phyloP scores from a whole-genome alignment of 1,140 invertebrate genomes.

The Aplysia californica region DNA sequence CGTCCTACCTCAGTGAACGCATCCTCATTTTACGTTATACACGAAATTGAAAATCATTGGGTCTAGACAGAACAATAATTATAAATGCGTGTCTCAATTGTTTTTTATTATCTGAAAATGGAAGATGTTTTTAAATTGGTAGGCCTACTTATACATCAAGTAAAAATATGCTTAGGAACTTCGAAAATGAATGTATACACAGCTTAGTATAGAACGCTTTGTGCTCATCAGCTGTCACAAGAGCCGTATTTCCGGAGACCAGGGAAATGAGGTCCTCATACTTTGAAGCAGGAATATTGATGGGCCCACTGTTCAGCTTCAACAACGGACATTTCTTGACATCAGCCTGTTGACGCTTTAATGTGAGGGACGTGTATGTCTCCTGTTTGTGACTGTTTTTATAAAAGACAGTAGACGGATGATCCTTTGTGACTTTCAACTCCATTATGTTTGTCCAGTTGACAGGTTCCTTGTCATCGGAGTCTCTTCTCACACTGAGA shows the following conservation, averaged over 20 bases:
- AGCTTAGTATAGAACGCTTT: no score
- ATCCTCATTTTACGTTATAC: no score
- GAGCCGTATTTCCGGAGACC: neutral
- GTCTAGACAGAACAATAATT: no score
- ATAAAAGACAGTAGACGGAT: neutral
- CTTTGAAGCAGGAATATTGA: neutral
- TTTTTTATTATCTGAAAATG: no score
- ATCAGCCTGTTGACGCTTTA: neutral
- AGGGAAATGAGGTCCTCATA: neutral
- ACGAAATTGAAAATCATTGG: no score
- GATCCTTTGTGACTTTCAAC: neutral
- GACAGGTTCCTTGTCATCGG: neutral
- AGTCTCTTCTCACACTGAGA: neutral
- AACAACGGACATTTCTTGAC: neutral
- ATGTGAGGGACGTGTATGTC: neutral
- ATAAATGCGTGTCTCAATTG: no score
- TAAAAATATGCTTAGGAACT: no score
- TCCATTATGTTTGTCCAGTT: conserved; percentile 8
- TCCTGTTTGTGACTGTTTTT: neutral
- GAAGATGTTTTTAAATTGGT: no score
- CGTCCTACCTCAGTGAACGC: no score
- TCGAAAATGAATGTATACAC: no score
- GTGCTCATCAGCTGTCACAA: neutral
- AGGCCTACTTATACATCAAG: no score
- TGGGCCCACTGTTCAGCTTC: neutral